Evolutionary conservation across 2,797 vertebrate genomes (phyloP).

Genomic region (Potorous gilbertii): DNA sequence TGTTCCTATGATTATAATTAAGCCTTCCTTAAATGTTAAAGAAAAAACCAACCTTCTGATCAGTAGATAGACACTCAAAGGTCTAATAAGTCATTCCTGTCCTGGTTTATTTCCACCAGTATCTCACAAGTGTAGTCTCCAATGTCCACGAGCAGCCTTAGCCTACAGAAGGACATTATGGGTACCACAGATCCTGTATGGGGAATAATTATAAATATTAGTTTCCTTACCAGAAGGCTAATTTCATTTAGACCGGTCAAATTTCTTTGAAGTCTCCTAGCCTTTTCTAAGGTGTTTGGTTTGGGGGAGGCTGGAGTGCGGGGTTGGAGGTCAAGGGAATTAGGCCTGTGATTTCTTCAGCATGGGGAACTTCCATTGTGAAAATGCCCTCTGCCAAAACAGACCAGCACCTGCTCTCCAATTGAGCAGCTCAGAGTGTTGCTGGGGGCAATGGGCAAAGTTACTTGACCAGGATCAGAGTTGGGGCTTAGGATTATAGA

Average conservation of each 20-base stretch:
- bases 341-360: neutral
- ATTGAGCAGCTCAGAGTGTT: neutral
- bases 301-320: neutral
- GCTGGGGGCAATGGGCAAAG: neutral
- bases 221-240: neutral
- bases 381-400: neutral
- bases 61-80: neutral
- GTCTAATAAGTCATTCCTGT: neutral
- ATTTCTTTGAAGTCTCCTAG: neutral
- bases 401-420: neutral
- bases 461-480: neutral
- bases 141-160: neutral
- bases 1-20: neutral
- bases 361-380: neutral
- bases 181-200: neutral
- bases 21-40: neutral
- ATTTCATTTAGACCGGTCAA: neutral
- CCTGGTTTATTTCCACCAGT: neutral
- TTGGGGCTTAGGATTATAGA: neutral
- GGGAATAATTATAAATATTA: neutral
- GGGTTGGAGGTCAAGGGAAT: neutral
- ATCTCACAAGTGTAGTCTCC: neutral
- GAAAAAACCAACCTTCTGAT: neutral
- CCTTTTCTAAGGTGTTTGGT: neutral
- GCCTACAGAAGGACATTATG: neutral